Evolutionary conservation across 2,888 invertebrate species (phyloP).

Genomic region (Pomacea canaliculata): DNA sequence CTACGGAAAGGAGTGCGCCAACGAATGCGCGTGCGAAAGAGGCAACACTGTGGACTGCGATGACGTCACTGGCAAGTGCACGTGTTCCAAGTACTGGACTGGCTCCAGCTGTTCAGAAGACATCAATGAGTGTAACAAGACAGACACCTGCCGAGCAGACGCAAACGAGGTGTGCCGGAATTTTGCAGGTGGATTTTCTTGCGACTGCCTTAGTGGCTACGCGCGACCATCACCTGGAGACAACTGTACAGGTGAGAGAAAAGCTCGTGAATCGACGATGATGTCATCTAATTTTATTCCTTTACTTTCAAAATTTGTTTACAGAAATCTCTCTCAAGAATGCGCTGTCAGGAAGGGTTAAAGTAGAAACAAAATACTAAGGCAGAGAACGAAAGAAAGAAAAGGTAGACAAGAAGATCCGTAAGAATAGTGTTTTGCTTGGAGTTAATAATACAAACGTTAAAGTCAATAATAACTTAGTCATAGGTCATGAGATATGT

Average conservation of each 20-base stretch:
- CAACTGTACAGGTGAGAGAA: conserved; percentile 21
- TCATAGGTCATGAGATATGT: too few relatives aligned
- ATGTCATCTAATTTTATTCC: too few relatives aligned
- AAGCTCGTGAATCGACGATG: too few relatives aligned
- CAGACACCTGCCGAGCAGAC: neutral
- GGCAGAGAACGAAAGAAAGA: too few relatives aligned
- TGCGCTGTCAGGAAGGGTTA: too few relatives aligned
- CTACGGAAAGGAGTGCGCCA: conserved; percentile 27
- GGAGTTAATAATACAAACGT: too few relatives aligned
- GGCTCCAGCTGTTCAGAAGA: conserved; percentile 27
- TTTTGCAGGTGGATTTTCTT: conserved; percentile 3
- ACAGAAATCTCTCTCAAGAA: too few relatives aligned
- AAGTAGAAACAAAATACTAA: too few relatives aligned
- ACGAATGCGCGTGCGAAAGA: conserved; percentile 24
- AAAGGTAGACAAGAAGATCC: too few relatives aligned
- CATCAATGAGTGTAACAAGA: conserved; percentile 22
- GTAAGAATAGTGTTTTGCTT: too few relatives aligned
- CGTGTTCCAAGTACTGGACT: conserved; percentile 27
- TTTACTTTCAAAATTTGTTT: too few relatives aligned
- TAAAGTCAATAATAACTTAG: too few relatives aligned
- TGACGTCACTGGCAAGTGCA: conserved; percentile 23
- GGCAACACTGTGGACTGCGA: conserved; percentile 25
- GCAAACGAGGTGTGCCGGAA: neutral
- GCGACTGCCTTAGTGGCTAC: conserved; percentile 14
- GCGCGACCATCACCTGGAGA: neutral